Evolutionary conservation across 2,113 vertebrate species (phyloP).

Genomic region (Buteo buteo): DNA sequence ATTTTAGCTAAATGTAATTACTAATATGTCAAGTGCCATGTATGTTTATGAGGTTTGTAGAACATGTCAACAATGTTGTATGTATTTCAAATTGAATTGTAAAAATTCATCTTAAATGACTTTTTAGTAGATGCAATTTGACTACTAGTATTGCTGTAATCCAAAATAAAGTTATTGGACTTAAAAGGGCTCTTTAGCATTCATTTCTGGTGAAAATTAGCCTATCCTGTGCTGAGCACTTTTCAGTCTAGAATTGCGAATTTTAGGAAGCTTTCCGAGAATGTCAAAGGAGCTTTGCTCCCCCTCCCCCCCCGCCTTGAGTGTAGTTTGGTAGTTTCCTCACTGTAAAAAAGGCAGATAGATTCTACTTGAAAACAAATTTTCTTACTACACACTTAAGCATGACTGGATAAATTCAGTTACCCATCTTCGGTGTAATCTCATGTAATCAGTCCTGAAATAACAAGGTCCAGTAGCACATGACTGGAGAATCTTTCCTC

Average conservation of each 20-base stretch:
- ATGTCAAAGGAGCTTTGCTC: neutral
- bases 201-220: neutral
- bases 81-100: neutral
- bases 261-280: neutral
- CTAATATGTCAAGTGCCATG: neutral
- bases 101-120: neutral
- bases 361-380: neutral
- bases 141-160: neutral
- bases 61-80: neutral
- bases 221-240: neutral
- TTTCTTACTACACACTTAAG: neutral
- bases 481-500: neutral
- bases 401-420: neutral
- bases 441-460: neutral
- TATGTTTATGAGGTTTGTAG: neutral
- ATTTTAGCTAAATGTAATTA: constrained; percentile 18
- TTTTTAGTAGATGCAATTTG: neutral
- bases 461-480: neutral
- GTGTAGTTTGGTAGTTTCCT: neutral
- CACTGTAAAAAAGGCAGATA: neutral
- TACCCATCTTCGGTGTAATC: neutral
- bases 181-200: neutral
- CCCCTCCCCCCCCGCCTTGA: neutral
- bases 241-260: neutral
- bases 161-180: constrained; percentile 39